Conservation (phyloP, 2,797 vertebrate genomes). For the Phylloscopus collybita region DNA sequence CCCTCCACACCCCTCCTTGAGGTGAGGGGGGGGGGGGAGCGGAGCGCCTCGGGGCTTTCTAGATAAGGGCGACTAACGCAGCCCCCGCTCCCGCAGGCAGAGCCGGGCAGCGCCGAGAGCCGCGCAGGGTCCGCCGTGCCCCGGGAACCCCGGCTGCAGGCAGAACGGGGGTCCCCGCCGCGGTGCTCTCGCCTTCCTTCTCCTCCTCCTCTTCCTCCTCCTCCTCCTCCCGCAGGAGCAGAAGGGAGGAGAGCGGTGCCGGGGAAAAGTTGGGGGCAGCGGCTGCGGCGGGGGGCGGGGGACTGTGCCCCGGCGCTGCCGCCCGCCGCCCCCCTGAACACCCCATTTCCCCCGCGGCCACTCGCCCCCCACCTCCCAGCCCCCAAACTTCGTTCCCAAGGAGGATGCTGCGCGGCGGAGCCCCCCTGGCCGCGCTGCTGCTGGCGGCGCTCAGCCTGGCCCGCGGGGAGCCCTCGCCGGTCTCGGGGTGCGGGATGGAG, state of each 20-base stretch:
- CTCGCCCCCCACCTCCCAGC: neutral
- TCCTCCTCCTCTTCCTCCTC: constrained; percentile 32
- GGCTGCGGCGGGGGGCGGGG: constrained; percentile 29
- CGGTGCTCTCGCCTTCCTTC: constrained; percentile 6
- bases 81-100: constrained; percentile 47
- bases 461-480: constrained; percentile 64
- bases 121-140: neutral
- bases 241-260: constrained; percentile 52
- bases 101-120: neutral
- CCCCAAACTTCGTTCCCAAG: neutral
- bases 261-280: constrained; percentile 54
- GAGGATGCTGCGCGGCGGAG: constrained; percentile 75
- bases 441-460: constrained; percentile 78
- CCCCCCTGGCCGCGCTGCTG: constrained; percentile 78
- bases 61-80: constrained; percentile 66
- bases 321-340: neutral
- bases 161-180: constrained; percentile 37
- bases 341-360: neutral
- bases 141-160: constrained; percentile 14
- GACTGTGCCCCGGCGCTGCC: constrained; percentile 19
- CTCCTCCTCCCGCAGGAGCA: constrained; percentile 24
- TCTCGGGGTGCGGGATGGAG: constrained; percentile 82
- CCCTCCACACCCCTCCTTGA: constrained; percentile 37
- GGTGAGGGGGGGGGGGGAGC: constrained; percentile 44
- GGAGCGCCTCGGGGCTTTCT: constrained; percentile 55